phyloP scores from a whole-genome alignment of 2,113 vertebrate genomes.

The Callionymus lyra region DNA sequence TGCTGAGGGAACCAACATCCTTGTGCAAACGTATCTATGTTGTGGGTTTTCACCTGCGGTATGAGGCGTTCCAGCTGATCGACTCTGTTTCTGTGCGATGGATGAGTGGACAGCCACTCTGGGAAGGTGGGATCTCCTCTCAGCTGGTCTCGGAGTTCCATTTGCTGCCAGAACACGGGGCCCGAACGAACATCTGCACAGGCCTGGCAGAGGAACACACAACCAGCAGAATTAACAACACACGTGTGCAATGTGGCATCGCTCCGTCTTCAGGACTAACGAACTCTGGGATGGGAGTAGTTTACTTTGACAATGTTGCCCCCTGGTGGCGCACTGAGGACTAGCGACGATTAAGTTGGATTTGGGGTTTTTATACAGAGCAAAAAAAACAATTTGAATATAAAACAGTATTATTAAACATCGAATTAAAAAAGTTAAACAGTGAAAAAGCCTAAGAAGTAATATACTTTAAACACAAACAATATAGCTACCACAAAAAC shows the following conservation, averaged over 20 bases:
- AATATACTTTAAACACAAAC: no score
- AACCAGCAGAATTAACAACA: slow-evolving; percentile 1
- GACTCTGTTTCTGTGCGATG: slow-evolving; percentile 80
- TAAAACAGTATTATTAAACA: no score
- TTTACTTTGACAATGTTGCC: slow-evolving; percentile 43
- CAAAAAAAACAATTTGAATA: no score
- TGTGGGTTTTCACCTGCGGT: slow-evolving; percentile 70
- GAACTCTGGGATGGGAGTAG: background rate
- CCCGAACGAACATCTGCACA: slow-evolving; percentile 87
- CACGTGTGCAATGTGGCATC: slow-evolving; percentile 2
- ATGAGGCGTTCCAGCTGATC: slow-evolving; percentile 77
- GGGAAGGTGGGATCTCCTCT: slow-evolving; percentile 66
- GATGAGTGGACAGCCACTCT: slow-evolving; percentile 93
- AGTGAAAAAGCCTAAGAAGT: no score
- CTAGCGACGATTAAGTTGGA: no score
- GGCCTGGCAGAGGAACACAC: slow-evolving; percentile 62
- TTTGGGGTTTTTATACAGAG: no score
- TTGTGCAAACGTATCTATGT: slow-evolving; percentile 25
- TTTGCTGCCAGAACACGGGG: slow-evolving; percentile 88
- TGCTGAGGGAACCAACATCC: no score
- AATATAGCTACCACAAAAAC: no score
- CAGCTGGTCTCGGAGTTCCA: slow-evolving; percentile 73
- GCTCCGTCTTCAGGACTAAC: background rate
- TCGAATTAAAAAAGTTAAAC: no score
- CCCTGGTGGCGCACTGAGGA: slow-evolving; percentile 22